phyloP scores from a whole-genome alignment of 2,113 vertebrate species.

The Anseranas semipalmata region DNA sequence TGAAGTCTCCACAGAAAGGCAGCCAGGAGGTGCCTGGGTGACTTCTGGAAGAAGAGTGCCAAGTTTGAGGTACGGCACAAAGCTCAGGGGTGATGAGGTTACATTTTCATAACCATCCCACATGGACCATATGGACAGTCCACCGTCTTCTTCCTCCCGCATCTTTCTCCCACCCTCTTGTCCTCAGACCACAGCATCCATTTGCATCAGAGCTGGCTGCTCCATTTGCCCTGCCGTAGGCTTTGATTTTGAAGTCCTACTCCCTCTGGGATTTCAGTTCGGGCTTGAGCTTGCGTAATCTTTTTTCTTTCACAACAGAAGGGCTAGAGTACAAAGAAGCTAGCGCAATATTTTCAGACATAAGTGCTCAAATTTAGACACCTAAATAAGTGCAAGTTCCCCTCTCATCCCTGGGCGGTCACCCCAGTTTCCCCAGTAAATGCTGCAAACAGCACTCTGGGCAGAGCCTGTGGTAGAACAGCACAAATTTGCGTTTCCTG shows the following conservation, averaged over 20 bases:
- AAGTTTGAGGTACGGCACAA: not conserved
- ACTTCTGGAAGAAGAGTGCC: not conserved
- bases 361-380: not conserved
- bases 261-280: not conserved
- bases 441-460: not conserved
- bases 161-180: not conserved
- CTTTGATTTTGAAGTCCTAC: not conserved
- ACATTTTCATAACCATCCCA: not conserved
- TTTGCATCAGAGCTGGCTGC: not conserved
- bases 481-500: not conserved
- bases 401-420: not conserved
- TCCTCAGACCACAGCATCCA: not conserved
- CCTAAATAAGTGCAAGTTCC: not conserved
- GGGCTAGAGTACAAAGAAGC: not conserved
- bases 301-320: not conserved
- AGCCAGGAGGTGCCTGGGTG: not conserved
- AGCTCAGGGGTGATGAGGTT: not conserved
- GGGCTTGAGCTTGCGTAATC: not conserved
- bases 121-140: not conserved
- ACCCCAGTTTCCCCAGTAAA: not conserved
- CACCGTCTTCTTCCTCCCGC: not conserved
- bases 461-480: rapidly evolving
- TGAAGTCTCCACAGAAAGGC: not conserved
- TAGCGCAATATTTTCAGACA: not conserved
- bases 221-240: rapidly evolving